phyloP scores from a whole-genome alignment of 2,888 invertebrate species.

The Polydesmus complanatus region DNA sequence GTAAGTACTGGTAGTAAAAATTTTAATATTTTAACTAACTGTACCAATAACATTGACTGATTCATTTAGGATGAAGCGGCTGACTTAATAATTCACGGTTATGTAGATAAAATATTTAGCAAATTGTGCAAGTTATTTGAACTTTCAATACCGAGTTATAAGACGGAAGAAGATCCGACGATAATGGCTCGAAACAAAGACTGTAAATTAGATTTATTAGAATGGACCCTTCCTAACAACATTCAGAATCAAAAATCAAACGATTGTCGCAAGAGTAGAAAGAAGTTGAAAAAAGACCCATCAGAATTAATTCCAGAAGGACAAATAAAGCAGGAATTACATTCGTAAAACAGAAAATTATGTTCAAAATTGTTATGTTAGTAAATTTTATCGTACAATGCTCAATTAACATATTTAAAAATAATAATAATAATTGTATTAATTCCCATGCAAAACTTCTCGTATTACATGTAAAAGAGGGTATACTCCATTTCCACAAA shows the following conservation, averaged over 20 bases:
- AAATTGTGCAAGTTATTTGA: conserved; percentile 58
- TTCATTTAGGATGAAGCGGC: conserved; percentile 71
- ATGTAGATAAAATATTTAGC: conserved; percentile 68
- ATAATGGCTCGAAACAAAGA: background rate
- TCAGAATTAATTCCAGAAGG: too few species aligned
- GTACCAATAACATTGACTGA: background rate
- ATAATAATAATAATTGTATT: too few species aligned
- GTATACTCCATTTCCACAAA: background rate
- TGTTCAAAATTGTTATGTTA: too few species aligned
- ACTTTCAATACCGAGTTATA: conserved; percentile 58
- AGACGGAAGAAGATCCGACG: conserved; percentile 49
- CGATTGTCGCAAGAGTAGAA: too few species aligned
- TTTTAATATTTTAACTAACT: too few species aligned
- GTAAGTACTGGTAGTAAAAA: too few species aligned
- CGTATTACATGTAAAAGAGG: background rate
- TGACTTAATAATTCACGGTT: conserved; percentile 71
- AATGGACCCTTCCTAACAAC: conserved; percentile 7
- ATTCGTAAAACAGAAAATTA: too few species aligned
- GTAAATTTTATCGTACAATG: too few species aligned
- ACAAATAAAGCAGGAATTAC: too few species aligned
- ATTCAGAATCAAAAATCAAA: background rate
- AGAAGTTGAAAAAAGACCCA: too few species aligned
- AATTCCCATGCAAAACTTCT: background rate
- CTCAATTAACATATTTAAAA: too few species aligned
- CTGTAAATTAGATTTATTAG: background rate